These are phyloP conservation scores for Cerceris rybyensis DNA, from an alignment of 2,888 invertebrate species.

Conservation along the genomic window DNA sequence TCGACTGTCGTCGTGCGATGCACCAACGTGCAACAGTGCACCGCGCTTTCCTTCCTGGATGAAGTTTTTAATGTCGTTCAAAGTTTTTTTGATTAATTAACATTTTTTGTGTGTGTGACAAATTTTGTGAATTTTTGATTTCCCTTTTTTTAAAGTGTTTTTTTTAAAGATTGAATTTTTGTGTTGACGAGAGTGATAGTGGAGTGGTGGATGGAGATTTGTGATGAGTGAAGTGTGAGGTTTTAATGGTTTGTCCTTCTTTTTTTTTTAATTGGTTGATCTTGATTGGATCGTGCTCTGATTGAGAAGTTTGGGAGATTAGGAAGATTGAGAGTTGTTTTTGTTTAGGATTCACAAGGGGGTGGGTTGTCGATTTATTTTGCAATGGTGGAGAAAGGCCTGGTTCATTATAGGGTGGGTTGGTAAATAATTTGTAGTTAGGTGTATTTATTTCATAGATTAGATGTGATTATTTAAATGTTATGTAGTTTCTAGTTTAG, in stretches of 20 bases:
- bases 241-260: neutral
- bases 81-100: neutral
- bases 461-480: too few relatives aligned
- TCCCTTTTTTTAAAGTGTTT: neutral
- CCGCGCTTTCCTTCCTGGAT: neutral
- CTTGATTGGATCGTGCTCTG: neutral
- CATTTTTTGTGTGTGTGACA: neutral
- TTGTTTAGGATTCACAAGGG: neutral
- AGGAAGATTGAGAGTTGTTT: neutral
- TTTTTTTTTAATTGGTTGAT: neutral
- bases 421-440: too few relatives aligned
- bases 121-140: neutral
- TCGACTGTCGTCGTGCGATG: slow-evolving; percentile 74
- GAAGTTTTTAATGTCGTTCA: neutral
- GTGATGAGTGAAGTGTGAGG: neutral
- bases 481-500: too few relatives aligned
- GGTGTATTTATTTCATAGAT: too few relatives aligned
- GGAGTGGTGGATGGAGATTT: neutral
- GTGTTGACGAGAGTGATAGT: neutral
- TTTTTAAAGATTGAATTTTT: too few relatives aligned
- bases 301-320: neutral
- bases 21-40: slow-evolving; percentile 17
- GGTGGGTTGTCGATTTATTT: too few relatives aligned
- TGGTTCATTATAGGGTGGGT: too few relatives aligned
- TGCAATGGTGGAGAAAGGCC: too few relatives aligned